Evolutionary conservation across 2,888 invertebrate species (phyloP), one percentile per base, ranked within the genome.

Genomic region (Calliscelio sp.): DNA sequence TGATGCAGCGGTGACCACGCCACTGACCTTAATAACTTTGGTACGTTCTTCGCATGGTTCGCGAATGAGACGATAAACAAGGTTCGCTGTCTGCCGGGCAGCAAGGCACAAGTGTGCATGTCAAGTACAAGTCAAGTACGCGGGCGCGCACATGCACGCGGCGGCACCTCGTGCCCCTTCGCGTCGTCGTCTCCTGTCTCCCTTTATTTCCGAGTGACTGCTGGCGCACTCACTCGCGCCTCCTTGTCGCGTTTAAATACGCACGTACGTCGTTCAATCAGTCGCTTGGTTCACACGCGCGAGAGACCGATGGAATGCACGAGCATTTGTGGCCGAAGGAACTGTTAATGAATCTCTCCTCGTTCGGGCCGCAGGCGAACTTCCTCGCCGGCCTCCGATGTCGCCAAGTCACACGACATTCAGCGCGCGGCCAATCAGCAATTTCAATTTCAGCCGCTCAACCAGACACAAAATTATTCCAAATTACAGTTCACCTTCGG

Each of bases 291-390:
- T 85, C 85, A 85, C 86, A 85, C 85, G 85, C 79, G 83, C 85
- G 71, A 71, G 61, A 80, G 85, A 83, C 84, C 82, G 77, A 82
- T 82, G 81, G 85, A 85, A 85, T 84, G 86, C 83, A 78, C 81
- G 75, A 78, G 84, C 86, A 86, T 85, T 85, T 85, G 88, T 87
- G 89, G 68, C 85, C 87, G 89, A 89, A n/a, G 89, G 86, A 91
- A 90, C 91, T 91, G 91, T 91, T 91, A 90, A 91, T 90, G 90
- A 91, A 90, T 90, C 90, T 87, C 90, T 90, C 88, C 89, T 87
- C 90, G 90, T 88, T 89, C 89, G 86, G 88, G 88, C 87, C 85
- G 86, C 84, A 68, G 84, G 84, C 79, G 59, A 79, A 66, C 81
- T 81, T 78, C 78, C 79, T 80, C 53, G 57, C 53, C 44, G 73